A percentile compares a stretch with the other conserved stretches of the same genome.
phyloP scores from a whole-genome alignment of 2,113 vertebrate species.

The Saiga tatarica region DNA sequence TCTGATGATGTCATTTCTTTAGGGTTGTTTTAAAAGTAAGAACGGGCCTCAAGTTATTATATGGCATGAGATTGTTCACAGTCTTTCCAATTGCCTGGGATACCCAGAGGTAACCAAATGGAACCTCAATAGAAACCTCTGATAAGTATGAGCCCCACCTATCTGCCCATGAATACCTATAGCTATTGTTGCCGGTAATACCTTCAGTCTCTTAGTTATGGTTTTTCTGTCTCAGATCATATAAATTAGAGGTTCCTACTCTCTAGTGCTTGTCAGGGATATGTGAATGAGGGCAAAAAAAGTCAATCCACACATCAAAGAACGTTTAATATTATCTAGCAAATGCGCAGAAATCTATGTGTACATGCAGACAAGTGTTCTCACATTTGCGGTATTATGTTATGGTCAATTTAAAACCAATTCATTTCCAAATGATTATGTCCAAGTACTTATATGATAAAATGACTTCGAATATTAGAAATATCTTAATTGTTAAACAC shows the following conservation, averaged over 20 bases:
- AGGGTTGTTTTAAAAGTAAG: background rate
- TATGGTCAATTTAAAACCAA: background rate
- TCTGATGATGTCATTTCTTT: background rate
- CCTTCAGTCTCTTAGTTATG: background rate
- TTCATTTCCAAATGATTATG: background rate
- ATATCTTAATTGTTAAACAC: background rate
- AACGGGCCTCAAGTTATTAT: background rate
- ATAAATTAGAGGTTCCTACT: background rate
- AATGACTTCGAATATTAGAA: background rate
- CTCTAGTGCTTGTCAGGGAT: background rate
- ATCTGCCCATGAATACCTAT: background rate
- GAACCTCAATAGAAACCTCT: background rate
- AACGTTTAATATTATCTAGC: background rate
- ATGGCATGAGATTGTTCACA: background rate
- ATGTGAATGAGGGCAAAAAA: background rate
- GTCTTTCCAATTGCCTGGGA: background rate
- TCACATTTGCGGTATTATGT: background rate
- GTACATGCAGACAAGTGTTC: background rate
- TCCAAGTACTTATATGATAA: background rate
- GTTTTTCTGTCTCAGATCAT: background rate
- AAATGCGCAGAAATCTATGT: background rate
- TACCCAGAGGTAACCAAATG: background rate
- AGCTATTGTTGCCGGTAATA: background rate
- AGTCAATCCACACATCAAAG: background rate
- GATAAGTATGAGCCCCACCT: background rate